Conservation (phyloP, 2,888 invertebrate species). For the Drosophila mimetica region DNA sequence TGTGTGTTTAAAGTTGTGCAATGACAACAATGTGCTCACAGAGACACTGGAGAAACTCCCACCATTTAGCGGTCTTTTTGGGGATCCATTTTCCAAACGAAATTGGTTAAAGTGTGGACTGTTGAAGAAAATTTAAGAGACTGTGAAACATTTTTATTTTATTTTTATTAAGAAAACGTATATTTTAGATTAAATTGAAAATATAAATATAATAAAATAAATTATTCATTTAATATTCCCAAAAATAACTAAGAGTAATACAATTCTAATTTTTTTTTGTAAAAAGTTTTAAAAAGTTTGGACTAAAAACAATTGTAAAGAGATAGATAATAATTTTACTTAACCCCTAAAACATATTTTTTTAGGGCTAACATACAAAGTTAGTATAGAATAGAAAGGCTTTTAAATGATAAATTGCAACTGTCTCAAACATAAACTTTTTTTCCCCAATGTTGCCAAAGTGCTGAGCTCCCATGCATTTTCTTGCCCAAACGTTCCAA, state of each 20-base stretch:
- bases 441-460: slow-evolving; percentile 21
- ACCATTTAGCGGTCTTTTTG: slow-evolving; percentile 4
- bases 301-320: no score
- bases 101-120: background rate
- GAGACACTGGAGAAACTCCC: slow-evolving; percentile 15
- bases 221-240: no score
- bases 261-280: no score
- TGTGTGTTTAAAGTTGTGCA: slow-evolving; percentile 64
- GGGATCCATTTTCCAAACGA: slow-evolving; percentile 1
- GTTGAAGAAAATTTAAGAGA: background rate
- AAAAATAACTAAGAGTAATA: no score
- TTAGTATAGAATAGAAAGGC: background rate
- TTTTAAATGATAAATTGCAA: slow-evolving; percentile 1
- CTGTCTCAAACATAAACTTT: background rate
- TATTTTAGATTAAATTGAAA: background rate
- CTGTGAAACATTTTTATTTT: no score
- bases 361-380: background rate
- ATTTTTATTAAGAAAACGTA: no score
- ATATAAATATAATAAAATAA: background rate
- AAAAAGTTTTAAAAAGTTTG: no score
- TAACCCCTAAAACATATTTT: background rate
- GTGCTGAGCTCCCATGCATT: slow-evolving; percentile 1
- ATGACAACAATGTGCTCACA: slow-evolving; percentile 52
- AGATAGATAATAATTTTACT: no score
- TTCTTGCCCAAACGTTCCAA: slow-evolving; percentile 7